phyloP scores from a whole-genome alignment of 2,113 vertebrate genomes.

The Gallinago jamesoni region DNA sequence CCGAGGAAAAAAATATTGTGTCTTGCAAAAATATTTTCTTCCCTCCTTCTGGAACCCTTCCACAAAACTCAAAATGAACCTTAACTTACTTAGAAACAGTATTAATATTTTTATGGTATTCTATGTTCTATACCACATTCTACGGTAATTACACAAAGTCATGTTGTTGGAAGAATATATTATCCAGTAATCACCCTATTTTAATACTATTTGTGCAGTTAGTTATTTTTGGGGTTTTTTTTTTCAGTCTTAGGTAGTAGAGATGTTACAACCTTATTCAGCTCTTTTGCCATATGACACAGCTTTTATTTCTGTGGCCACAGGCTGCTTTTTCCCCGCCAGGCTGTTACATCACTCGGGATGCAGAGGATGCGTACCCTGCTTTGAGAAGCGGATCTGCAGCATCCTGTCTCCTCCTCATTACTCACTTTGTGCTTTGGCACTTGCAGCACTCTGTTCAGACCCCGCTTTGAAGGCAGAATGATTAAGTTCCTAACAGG shows the following conservation, averaged over 20 bases:
- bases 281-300: background rate
- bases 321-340: background rate
- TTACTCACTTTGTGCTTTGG: background rate
- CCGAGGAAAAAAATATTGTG: background rate
- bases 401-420: background rate
- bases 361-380: background rate
- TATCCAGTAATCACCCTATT: background rate
- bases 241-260: background rate
- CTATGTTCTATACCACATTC: background rate
- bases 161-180: background rate
- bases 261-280: background rate
- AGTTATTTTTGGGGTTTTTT: background rate
- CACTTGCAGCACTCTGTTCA: background rate
- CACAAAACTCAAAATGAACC: background rate
- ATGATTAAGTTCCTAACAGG: slow-evolving; percentile 40
- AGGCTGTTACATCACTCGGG: background rate
- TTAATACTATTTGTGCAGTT: background rate
- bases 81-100: background rate
- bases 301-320: background rate
- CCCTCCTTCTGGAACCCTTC: background rate
- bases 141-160: background rate
- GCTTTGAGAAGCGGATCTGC: background rate
- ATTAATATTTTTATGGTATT: background rate
- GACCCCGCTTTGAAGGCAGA: slow-evolving; percentile 4
- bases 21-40: background rate